Evolutionary conservation across 2,888 invertebrate genomes (phyloP), one percentile per base, ranked within the genome.

Genomic region (Torymus tubicola): DNA sequence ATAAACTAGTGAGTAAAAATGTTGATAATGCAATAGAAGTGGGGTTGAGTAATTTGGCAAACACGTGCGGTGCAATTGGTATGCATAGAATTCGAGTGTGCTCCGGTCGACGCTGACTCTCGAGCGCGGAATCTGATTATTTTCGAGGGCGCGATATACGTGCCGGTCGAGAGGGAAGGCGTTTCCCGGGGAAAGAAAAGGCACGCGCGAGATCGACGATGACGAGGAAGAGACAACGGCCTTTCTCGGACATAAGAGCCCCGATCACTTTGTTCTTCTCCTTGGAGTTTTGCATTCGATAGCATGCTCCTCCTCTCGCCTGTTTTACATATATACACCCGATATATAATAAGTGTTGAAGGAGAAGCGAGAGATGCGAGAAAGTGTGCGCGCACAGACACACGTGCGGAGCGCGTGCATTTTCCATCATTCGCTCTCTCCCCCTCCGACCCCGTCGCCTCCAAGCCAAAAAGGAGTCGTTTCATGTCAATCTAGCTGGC

Each of bases 281-380:
- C 67, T 60, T 18, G 88, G 87, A 88, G 89, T 86, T 86, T 89
- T 86, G 87, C 87, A 86, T 87, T 86, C 85, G 84, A 86, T 85
- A 85, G 88, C 89, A 89, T 88, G 89, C 86, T 87, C 87, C 71
- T 77, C 64, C 57, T 42, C 10, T 57, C 64, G 63, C 70, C 86
- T 87, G 73, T 70, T 77, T 84, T 86, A 85, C 63, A 63, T 78
- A 85, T 80, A 31, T 42, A 42, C 42, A 84, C 81, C 79, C 69
- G 77, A 70, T 70, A 42, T 31, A 31, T 42, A 64, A 84, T 87
- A 82, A 84, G 82, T 87, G 87, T 87, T 85, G 42, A 65, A 18
- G 57, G 52, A 79, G 74, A 74, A 50, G 58, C n/a, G 61, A 63
- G 63, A 61, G 58, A 60, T 55, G 64, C 31, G 63, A 14, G 12